A percentile compares a stretch with the other conserved stretches of the same genome.
These are phyloP conservation scores for Zeuzera pyrina DNA, from an alignment of 2,888 invertebrate species.

Conservation along the genomic window DNA sequence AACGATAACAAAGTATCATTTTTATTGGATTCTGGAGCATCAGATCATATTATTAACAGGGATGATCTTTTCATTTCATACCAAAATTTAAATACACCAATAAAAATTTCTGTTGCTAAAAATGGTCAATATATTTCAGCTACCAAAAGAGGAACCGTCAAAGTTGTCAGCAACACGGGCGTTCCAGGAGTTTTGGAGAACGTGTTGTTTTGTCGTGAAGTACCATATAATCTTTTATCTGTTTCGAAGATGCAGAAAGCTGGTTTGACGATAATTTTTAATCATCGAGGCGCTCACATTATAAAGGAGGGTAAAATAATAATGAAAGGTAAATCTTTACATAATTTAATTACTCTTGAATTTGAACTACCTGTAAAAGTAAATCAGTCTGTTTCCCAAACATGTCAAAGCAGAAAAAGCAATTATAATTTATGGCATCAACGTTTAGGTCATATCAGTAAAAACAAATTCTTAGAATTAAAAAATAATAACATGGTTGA, in stretches of 20 bases:
- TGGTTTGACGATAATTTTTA: not conserved
- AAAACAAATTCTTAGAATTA: conserved; percentile 17
- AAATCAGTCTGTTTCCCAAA: not conserved
- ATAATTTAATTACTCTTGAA: conserved; percentile 2
- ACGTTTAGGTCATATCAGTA: conserved; percentile 23
- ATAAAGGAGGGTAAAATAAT: no score
- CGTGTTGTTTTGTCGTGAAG: not conserved
- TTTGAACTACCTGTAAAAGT: conserved; percentile 9
- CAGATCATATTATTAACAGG: not conserved
- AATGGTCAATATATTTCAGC: not conserved
- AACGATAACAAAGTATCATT: not conserved
- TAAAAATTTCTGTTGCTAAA: no score
- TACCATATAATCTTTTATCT: not conserved
- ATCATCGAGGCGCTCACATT: not conserved
- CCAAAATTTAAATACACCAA: no score
- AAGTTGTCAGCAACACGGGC: not conserved
- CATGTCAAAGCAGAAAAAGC: no score
- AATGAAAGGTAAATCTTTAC: not conserved
- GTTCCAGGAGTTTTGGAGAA: not conserved
- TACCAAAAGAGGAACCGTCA: no score
- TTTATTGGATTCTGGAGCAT: not conserved
- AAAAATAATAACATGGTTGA: conserved; percentile 14
- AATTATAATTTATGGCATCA: conserved; percentile 23
- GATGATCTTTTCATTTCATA: not conserved
- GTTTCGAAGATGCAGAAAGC: not conserved